Evolutionary conservation across 1,140 invertebrate species (phyloP).

Genomic region (Caerostris extrusa): DNA sequence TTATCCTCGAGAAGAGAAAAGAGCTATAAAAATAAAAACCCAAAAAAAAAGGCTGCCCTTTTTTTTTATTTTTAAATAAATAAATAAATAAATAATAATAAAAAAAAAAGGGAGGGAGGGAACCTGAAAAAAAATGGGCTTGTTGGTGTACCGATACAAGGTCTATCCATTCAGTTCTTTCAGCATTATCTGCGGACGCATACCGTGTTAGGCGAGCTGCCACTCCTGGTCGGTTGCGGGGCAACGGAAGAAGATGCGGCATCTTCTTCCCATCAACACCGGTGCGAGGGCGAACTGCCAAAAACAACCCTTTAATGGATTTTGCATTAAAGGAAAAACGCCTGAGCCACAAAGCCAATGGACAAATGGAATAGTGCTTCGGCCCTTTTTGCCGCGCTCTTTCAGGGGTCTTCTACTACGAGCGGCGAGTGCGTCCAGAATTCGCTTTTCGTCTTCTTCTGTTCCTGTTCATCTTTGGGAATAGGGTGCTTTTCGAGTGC

Average conservation of each 20-base stretch:
- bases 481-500: not conserved
- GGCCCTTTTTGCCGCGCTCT: not conserved
- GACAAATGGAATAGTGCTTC: slow-evolving; percentile 76
- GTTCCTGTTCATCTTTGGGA: not conserved
- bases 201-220: slow-evolving; percentile 71
- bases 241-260: slow-evolving; percentile 69
- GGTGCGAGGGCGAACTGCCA: slow-evolving; percentile 75
- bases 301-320: slow-evolving; percentile 78
- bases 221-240: slow-evolving; percentile 64
- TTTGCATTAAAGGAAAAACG: slow-evolving; percentile 77
- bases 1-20: slow-evolving; percentile 46
- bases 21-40: slow-evolving; percentile 67
- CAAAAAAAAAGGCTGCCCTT: slow-evolving; percentile 34
- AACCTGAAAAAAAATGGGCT: slow-evolving; percentile 58
- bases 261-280: slow-evolving; percentile 69
- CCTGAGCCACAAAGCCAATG: slow-evolving; percentile 76
- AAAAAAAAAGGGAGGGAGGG: not conserved
- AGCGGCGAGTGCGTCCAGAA: not conserved
- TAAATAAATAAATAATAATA: slow-evolving; percentile 45
- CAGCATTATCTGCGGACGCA: slow-evolving; percentile 61
- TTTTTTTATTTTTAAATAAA: slow-evolving; percentile 47
- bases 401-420: slow-evolving; percentile 34
- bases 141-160: slow-evolving; percentile 73
- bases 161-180: slow-evolving; percentile 75
- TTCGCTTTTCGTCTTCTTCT: not conserved